These are phyloP conservation scores for Cercocebus atys DNA, from an alignment of 2,113 vertebrate species.

Conservation along the genomic window DNA sequence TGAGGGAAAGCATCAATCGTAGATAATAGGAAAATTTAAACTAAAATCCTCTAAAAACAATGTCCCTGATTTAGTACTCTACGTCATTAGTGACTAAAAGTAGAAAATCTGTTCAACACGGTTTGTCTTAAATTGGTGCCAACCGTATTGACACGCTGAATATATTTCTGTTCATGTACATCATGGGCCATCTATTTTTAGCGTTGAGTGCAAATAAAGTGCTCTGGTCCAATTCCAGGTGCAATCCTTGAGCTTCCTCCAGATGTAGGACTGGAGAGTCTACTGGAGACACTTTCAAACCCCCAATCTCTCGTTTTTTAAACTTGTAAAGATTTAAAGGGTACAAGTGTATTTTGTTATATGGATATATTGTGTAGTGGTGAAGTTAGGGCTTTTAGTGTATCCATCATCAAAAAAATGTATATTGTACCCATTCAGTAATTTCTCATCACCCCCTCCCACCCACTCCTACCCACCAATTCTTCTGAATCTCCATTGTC, in stretches of 20 bases:
- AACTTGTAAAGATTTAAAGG: too few relatives aligned
- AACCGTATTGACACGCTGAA: background rate
- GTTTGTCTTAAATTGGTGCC: background rate
- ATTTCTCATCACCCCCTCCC: too few relatives aligned
- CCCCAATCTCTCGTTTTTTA: background rate
- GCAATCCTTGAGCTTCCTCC: background rate
- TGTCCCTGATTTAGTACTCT: background rate
- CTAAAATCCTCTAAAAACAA: background rate
- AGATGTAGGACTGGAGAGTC: background rate
- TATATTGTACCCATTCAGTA: too few relatives aligned
- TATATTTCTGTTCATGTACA: background rate
- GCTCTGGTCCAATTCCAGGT: background rate
- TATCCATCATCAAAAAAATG: too few relatives aligned
- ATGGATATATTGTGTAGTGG: too few relatives aligned
- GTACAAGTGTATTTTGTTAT: too few relatives aligned
- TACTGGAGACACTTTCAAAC: background rate
- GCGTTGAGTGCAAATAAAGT: background rate
- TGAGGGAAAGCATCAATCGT: background rate
- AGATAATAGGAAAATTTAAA: background rate
- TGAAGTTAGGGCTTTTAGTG: too few relatives aligned
- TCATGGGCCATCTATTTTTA: background rate
- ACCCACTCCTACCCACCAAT: too few relatives aligned
- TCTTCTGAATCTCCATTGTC: too few relatives aligned
- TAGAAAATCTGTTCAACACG: background rate
- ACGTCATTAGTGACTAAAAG: background rate